These are phyloP conservation scores for Paramuricea clavata DNA, from an alignment of 92 coral and sea anemone species.

Conservation along the genomic window DNA sequence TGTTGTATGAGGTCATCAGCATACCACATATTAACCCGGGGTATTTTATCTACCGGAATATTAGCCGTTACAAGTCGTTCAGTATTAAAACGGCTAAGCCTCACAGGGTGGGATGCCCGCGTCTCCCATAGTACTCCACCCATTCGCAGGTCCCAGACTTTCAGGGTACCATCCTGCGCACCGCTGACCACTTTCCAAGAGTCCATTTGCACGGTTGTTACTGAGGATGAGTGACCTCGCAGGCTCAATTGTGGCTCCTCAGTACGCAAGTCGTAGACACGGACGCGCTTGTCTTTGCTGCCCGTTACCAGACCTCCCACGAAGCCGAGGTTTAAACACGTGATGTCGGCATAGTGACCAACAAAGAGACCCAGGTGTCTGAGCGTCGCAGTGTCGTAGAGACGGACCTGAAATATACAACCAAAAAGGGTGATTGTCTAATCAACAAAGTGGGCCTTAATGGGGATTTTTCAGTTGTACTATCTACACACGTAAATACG, in stretches of 20 bases:
- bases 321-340: constrained; percentile 84
- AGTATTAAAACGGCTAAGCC: constrained; percentile 79
- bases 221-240: constrained; percentile 83
- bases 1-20: constrained; percentile 93
- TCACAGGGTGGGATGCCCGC: constrained; percentile 88
- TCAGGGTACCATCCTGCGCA: constrained; percentile 83
- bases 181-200: constrained; percentile 96
- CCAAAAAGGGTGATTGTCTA: neutral
- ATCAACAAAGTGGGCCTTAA: too few relatives aligned
- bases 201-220: constrained; percentile 94
- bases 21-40: constrained; percentile 84
- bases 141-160: constrained; percentile 95
- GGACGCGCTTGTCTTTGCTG: constrained; percentile 85
- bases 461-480: too few relatives aligned
- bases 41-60: constrained; percentile 77
- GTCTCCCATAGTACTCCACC: constrained; percentile 88
- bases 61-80: constrained; percentile 78
- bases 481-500: too few relatives aligned
- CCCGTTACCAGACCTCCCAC: constrained; percentile 82
- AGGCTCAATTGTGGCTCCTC: constrained; percentile 68
- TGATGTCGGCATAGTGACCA: constrained; percentile 90
- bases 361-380: constrained; percentile 71
- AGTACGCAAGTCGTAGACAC: constrained; percentile 88
- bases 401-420: constrained; percentile 73
- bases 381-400: constrained; percentile 77